Conservation (phyloP, 2,797 vertebrate species). For the Buphagus erythrorhynchus region DNA sequence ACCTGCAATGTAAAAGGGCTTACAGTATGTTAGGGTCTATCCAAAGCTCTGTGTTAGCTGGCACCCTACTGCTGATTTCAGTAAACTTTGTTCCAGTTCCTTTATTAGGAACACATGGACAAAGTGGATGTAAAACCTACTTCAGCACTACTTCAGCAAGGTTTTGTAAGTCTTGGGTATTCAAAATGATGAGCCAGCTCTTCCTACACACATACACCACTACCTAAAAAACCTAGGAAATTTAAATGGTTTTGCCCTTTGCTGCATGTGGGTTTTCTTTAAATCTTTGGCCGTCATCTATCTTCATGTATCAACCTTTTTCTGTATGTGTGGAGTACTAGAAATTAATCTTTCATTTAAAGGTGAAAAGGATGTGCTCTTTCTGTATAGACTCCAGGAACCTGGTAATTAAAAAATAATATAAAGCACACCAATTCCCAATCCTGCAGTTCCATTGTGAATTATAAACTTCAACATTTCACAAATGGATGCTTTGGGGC, state of each 20-base stretch:
- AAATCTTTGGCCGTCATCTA: background rate
- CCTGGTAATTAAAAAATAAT: background rate
- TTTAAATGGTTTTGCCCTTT: background rate
- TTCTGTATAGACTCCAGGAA: background rate
- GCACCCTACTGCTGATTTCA: background rate
- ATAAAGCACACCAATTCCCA: background rate
- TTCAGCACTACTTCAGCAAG: background rate
- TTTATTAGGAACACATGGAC: background rate
- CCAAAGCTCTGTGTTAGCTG: background rate
- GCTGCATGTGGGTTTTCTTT: background rate
- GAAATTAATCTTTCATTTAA: background rate
- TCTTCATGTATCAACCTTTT: background rate
- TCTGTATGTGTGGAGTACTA: background rate
- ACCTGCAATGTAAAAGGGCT: background rate
- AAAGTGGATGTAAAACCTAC: background rate
- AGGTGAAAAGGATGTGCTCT: background rate
- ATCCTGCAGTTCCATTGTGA: background rate
- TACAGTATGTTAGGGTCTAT: background rate
- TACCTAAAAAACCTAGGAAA: background rate
- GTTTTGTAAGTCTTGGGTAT: background rate
- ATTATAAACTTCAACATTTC: background rate
- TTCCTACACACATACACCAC: background rate
- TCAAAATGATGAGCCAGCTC: background rate
- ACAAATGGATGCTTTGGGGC: background rate
- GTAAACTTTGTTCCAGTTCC: background rate